Conservation (phyloP, 2,113 vertebrate species). For the Chaenogobius annularis region DNA sequence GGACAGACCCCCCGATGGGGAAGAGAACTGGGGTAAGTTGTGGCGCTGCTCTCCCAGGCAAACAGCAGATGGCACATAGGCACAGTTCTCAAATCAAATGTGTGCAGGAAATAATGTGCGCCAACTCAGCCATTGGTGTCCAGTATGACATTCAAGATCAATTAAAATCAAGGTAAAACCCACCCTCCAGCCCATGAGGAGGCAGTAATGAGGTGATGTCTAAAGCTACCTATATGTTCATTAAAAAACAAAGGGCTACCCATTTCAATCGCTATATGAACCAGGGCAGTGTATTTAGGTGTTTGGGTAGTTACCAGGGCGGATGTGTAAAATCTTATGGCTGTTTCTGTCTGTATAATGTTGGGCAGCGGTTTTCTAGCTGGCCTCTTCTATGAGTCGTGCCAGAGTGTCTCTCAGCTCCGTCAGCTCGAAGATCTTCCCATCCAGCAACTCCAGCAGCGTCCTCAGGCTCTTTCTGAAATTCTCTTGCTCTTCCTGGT, state of each 20-base stretch:
- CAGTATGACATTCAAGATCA: constrained; percentile 19
- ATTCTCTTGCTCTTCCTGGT: constrained; percentile 94
- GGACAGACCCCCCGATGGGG: constrained; percentile 45
- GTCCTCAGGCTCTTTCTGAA: constrained; percentile 98
- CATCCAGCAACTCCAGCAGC: constrained; percentile 96
- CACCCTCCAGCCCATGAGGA: constrained; percentile 59
- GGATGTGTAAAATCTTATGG: constrained; percentile 53
- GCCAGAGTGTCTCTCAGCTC: constrained; percentile 96
- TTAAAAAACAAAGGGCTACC: constrained; percentile 52
- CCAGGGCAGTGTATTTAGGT: constrained; percentile 52
- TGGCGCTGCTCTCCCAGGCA: constrained; percentile 44
- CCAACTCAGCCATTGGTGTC: not conserved
- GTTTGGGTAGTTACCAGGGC: constrained; percentile 2
- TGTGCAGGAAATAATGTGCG: constrained; percentile 1
- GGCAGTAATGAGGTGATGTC: constrained; percentile 50
- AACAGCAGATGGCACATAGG: constrained; percentile 71
- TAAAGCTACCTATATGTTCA: constrained; percentile 41
- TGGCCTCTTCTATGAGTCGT: constrained; percentile 95
- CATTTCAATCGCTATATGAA: constrained; percentile 44
- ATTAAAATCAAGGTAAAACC: constrained; percentile 40
- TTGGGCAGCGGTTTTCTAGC: constrained; percentile 78
- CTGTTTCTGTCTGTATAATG: constrained; percentile 52
- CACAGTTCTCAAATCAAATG: constrained; percentile 55
- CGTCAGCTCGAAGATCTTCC: constrained; percentile 98
- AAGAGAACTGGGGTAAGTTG: constrained; percentile 26